Conservation (phyloP, 2,888 invertebrate genomes). For the Mythimna vitellina region DNA sequence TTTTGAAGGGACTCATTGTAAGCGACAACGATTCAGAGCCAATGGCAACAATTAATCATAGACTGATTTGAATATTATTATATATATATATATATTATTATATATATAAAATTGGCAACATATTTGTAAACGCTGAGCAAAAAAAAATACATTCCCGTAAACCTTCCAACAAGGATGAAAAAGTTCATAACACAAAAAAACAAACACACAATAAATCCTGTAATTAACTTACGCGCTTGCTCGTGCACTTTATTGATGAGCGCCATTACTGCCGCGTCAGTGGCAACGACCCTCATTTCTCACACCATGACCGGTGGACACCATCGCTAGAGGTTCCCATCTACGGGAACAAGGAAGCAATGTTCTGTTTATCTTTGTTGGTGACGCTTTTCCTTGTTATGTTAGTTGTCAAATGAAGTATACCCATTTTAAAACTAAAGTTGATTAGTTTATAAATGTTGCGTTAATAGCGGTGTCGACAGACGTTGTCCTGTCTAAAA, state of each 20-base stretch:
- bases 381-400: neutral
- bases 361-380: slow-evolving; percentile 17
- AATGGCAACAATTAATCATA: no score
- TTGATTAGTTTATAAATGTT: no score
- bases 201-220: slow-evolving; percentile 33
- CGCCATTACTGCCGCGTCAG: slow-evolving; percentile 45
- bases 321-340: neutral
- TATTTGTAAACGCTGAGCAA: neutral
- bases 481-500: no score
- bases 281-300: slow-evolving; percentile 35
- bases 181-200: slow-evolving; percentile 24
- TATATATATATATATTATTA: no score
- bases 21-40: no score
- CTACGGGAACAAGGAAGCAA: neutral
- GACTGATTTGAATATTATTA: no score
- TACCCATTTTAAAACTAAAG: neutral
- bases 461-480: no score
- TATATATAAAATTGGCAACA: no score
- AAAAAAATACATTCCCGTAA: neutral
- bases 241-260: slow-evolving; percentile 51
- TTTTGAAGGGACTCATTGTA: no score
- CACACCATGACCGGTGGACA: slow-evolving; percentile 5
- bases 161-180: slow-evolving; percentile 4
- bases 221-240: slow-evolving; percentile 52
- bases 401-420: slow-evolving; percentile 2